Evolutionary conservation across 2,797 vertebrate genomes (phyloP).

Genomic region (Diplodus sargus): DNA sequence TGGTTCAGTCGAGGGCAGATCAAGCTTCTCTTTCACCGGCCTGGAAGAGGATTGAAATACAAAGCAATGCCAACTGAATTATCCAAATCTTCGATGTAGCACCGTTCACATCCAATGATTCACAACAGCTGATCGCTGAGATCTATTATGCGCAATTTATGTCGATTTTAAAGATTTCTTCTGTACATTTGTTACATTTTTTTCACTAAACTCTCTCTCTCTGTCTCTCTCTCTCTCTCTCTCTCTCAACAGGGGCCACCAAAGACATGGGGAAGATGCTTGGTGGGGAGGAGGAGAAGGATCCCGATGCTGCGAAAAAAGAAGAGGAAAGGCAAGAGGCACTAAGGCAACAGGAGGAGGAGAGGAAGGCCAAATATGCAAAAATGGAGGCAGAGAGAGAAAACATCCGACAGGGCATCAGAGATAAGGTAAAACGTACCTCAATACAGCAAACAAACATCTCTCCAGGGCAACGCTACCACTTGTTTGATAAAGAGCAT

Average conservation of each 20-base stretch:
- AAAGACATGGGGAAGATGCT: constrained; percentile 99
- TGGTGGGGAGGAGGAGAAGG: constrained; percentile 97
- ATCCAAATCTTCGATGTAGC: constrained; percentile 18
- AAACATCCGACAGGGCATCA: constrained; percentile 95
- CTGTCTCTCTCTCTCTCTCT: neutral
- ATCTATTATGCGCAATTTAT: constrained; percentile 34
- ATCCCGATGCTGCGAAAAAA: constrained; percentile 96
- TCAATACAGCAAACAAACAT: neutral
- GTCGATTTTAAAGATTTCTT: constrained; percentile 33
- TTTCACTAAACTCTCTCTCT: neutral
- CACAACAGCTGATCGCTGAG: neutral
- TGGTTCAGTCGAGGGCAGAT: constrained; percentile 24
- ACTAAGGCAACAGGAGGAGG: constrained; percentile 95
- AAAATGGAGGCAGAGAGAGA: constrained; percentile 98
- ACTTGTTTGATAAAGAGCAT: too few species aligned
- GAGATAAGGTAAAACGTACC: constrained; percentile 91
- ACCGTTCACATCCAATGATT: constrained; percentile 18
- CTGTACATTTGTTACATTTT: constrained; percentile 28
- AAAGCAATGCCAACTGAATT: constrained; percentile 39
- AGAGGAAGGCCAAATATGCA: constrained; percentile 97
- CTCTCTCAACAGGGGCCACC: constrained; percentile 90
- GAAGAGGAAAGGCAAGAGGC: constrained; percentile 98
- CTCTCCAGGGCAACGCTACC: neutral
- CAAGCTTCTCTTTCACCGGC: constrained; percentile 25
- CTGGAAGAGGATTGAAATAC: constrained; percentile 34